phyloP scores from a whole-genome alignment of 37 sponge, comb jelly and placozoan species.

The Bolinopsis microptera region DNA sequence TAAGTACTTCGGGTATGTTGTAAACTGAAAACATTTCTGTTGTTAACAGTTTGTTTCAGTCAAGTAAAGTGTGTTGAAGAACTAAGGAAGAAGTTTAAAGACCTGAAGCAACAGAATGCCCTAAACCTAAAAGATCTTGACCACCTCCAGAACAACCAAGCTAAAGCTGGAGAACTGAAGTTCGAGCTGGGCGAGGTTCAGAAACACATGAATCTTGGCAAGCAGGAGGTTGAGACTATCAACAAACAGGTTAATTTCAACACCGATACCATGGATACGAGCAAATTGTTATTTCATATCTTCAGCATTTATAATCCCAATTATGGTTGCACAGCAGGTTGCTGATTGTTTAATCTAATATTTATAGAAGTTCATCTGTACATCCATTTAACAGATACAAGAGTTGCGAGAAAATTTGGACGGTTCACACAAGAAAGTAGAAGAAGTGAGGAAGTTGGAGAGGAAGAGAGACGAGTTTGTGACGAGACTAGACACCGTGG shows the following conservation, averaged over 20 bases:
- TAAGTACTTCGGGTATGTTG: background rate
- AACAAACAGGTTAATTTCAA: background rate
- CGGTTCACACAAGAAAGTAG: conserved; percentile 72
- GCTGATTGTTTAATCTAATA: too few species aligned
- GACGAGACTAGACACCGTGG: conserved; percentile 10
- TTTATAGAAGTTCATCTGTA: too few species aligned
- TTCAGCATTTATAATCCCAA: too few species aligned
- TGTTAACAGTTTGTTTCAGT: too few species aligned
- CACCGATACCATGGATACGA: too few species aligned
- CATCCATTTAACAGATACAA: too few species aligned
- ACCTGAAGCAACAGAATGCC: conserved; percentile 40
- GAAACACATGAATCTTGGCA: background rate
- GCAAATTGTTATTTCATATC: too few species aligned
- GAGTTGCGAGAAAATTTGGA: conserved; percentile 71
- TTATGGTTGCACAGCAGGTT: too few species aligned
- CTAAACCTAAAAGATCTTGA: conserved; percentile 70
- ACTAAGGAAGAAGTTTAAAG: conserved; percentile 11
- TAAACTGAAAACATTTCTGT: too few species aligned
- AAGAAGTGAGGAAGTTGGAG: conserved; percentile 63
- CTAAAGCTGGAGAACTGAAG: conserved; percentile 75
- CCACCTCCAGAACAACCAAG: conserved; percentile 74
- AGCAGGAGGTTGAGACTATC: background rate
- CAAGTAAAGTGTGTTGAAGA: conserved; percentile 32
- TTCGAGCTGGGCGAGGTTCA: conserved; percentile 22
- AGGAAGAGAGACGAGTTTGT: conserved; percentile 30